Base-by-base conservation (phyloP, 2,888 invertebrate species). In the Salticus scenicus region DNA sequence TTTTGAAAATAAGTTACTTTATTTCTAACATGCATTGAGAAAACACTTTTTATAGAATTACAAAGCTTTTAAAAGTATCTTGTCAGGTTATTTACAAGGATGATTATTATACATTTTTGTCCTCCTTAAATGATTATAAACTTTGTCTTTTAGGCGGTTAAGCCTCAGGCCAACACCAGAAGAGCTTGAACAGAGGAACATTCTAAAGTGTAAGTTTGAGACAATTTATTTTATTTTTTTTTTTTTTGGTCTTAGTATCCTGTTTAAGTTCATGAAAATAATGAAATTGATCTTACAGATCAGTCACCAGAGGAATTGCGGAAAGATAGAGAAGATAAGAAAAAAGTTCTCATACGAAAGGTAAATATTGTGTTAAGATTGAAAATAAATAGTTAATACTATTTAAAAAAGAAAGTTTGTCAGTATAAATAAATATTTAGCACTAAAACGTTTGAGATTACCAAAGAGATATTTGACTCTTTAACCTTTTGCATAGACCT, bases 91-190 rank as follows among this genome's bases (percentile, higher is more conserved):
- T n/a, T n/a, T n/a, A n/a, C n/a, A n/a, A n/a, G n/a, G n/a, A n/a
- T n/a, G n/a, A n/a, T n/a, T n/a, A n/a, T n/a, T n/a, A n/a, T n/a
- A n/a, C n/a, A n/a, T n/a, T n/a, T n/a, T n/a, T n/a, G n/a, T n/a
- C n/a, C n/a, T n/a, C n/a, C n/a, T n/a, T n/a, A n/a, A n/a, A n/a
- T n/a, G n/a, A n/a, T n/a, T n/a, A n/a, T n/a, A n/a, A n/a, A n/a
- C n/a, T n/a, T n/a, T 37, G 37, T n/a, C 37, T 78, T 77, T 8
- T 30, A 87, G 99, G 91, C 95, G 99, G 90, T 93, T 99, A 90
- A 98, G 98, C 92, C 96, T 99, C 95, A 94, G 99, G 90, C 99
- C 99, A 89, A 97, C 98, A 71, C 96, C 96, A 88, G 98, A 98
- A 92, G 99, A 99, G 92, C 94, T 99, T 89, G 98, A 98, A 91